phyloP scores from a whole-genome alignment of 1,140 invertebrate species.

The Belonocnema kinseyi region DNA sequence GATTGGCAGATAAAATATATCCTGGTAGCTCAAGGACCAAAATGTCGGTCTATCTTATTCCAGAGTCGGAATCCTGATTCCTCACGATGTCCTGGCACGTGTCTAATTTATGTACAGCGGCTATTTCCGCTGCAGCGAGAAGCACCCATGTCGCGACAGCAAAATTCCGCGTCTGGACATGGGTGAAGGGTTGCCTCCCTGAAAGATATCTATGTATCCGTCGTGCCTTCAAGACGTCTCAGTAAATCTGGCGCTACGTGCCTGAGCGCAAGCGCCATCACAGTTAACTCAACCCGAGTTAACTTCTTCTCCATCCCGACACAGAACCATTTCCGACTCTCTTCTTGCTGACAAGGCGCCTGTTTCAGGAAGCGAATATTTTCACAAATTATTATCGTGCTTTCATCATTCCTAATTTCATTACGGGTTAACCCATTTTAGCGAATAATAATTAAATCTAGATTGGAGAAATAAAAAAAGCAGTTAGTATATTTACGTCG shows the following conservation, averaged over 20 bases:
- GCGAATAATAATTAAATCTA: no score
- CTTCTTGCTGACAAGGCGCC: constrained; percentile 52
- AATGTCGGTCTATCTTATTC: constrained; percentile 10
- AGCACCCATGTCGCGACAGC: constrained; percentile 53
- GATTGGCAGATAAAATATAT: no score
- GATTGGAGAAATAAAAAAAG: no score
- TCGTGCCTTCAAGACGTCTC: constrained; percentile 72
- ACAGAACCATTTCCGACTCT: constrained; percentile 65
- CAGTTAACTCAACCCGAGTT: constrained; percentile 73
- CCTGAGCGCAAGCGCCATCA: constrained; percentile 64
- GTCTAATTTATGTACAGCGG: constrained; percentile 69
- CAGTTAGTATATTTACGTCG: no score
- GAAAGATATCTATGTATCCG: constrained; percentile 74
- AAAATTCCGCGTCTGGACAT: constrained; percentile 47
- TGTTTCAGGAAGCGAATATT: constrained; percentile 37
- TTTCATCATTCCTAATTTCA: no score
- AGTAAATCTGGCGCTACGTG: constrained; percentile 74
- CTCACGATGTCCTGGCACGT: constrained; percentile 51
- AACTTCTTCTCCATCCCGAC: constrained; percentile 70
- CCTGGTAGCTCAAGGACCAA: background rate
- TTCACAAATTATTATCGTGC: no score
- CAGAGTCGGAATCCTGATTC: background rate
- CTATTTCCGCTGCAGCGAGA: constrained; percentile 66
- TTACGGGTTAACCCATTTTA: no score
- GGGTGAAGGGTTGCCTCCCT: constrained; percentile 63